Percentiles rank a stretch among this genome's conserved stretches.
Evolutionary conservation across 2,888 invertebrate genomes (phyloP).

Genomic region (Desoria tigrina): DNA sequence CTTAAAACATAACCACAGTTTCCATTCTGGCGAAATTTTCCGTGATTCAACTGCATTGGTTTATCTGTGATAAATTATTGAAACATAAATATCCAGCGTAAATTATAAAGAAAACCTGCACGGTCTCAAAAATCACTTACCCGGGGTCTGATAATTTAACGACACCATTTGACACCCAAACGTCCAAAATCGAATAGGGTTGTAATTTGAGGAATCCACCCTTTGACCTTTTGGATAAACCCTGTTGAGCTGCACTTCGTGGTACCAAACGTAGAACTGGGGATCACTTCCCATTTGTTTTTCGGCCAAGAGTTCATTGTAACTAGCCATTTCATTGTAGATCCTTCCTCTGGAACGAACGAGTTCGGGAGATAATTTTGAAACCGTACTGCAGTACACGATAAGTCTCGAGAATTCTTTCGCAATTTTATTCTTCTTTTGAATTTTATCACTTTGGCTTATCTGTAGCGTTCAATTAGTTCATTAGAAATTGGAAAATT

Average conservation of each 20-base stretch:
- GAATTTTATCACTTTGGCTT: slow-evolving; percentile 64
- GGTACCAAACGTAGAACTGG: slow-evolving; percentile 74
- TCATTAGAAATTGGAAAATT: slow-evolving; percentile 4
- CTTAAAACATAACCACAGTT: slow-evolving; percentile 88
- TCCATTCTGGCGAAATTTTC: slow-evolving; percentile 88
- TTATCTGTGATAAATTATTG: slow-evolving; percentile 64
- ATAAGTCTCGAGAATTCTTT: slow-evolving; percentile 96
- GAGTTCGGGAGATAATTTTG: slow-evolving; percentile 69
- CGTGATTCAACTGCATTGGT: slow-evolving; percentile 93
- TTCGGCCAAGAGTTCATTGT: slow-evolving; percentile 93
- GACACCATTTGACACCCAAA: slow-evolving; percentile 96
- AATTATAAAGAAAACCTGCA: not conserved
- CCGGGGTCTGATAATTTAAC: slow-evolving; percentile 89
- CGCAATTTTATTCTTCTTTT: slow-evolving; percentile 85
- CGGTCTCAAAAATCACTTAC: slow-evolving; percentile 53
- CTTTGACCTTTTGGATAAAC: slow-evolving; percentile 74
- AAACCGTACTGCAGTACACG: slow-evolving; percentile 80
- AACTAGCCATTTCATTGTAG: slow-evolving; percentile 94
- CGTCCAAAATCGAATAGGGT: slow-evolving; percentile 93
- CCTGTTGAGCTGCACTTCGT: slow-evolving; percentile 60
- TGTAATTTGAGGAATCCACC: slow-evolving; percentile 95
- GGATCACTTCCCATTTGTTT: slow-evolving; percentile 76
- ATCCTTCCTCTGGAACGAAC: slow-evolving; percentile 72
- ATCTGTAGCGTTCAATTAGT: slow-evolving; percentile 12
- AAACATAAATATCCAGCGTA: not conserved